Base-by-base conservation (phyloP, 1,140 invertebrate species). In the Cydia amplana region DNA sequence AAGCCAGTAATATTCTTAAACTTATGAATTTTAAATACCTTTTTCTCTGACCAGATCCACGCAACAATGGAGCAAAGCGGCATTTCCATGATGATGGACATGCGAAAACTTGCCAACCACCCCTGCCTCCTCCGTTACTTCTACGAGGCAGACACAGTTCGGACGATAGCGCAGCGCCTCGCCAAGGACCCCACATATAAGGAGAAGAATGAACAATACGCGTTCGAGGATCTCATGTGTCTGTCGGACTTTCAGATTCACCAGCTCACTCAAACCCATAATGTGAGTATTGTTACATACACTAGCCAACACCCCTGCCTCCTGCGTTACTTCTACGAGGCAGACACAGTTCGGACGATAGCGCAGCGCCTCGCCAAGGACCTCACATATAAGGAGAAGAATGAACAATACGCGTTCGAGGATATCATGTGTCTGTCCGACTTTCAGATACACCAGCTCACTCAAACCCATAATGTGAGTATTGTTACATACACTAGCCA, bases 231-330 rank as follows among this genome's bases (percentile, higher is more conserved):
- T 88, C 94, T 99, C 84, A 91, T 95, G 20, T 96, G 96, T 82
- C 95, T 97, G 94, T 98, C 97, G 0, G 98, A 99, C 93, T 99
- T 98, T 92, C 97, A 98, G 85, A 95, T 99, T 74, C 96, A 97
- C 89, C 95, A 96, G 78, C 89, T 98, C 16, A 96, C 97, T 60
- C 92, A 94, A 75, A 90, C 93, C 20, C 95, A 95, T 82, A 93
- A 94, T 81, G 95, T 95, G 91, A 87, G 88, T 89, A 10, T 67
- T 65, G 16, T n/a, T 16, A 4, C 51, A 60, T 75, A 5, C 46
- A 28, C 80, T 88, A 94, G 4, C 94, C 95, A 73, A 81, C n/a
- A n/a, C n/a, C 98, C 7, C 84, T 92, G 14, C 93, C 95, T 79
- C 97, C 99, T 79, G 95, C 94, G 97, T 60, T 95, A 95, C 81